Percentiles rank a stretch among this genome's conserved stretches.
phyloP scores from a whole-genome alignment of 2,797 vertebrate genomes.

The Anguilla megastoma region DNA sequence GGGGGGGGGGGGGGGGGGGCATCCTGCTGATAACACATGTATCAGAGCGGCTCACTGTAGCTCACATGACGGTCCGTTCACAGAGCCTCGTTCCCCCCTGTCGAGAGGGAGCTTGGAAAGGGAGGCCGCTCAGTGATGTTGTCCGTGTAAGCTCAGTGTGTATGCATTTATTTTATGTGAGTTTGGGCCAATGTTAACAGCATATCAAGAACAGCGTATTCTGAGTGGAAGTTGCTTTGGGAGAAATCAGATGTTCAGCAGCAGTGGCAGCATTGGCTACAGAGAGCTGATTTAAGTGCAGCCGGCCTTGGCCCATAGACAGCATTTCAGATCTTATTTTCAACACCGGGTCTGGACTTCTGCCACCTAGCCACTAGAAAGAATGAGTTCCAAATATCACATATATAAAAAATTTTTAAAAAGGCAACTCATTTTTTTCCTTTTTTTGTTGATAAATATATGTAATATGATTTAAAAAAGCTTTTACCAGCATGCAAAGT shows the following conservation, averaged over 20 bases:
- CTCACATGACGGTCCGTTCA: neutral
- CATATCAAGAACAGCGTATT: conserved; percentile 44
- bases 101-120: neutral
- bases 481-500: conserved; percentile 51
- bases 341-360: conserved; percentile 50
- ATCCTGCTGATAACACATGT: neutral
- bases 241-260: conserved; percentile 42
- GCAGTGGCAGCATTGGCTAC: conserved; percentile 45
- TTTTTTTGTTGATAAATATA: conserved; percentile 51
- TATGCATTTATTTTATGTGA: neutral
- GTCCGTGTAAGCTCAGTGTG: neutral
- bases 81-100: neutral
- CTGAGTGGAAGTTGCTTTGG: conserved; percentile 36
- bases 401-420: conserved; percentile 30
- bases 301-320: conserved; percentile 45
- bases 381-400: conserved; percentile 55
- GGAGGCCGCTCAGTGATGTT: neutral
- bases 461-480: conserved; percentile 56
- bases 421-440: conserved; percentile 45
- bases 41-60: neutral
- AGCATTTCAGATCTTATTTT: conserved; percentile 56
- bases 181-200: conserved; percentile 49
- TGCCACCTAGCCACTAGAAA: conserved; percentile 56
- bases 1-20: neutral
- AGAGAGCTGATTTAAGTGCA: conserved; percentile 54